Conservation (phyloP, 2,113 vertebrate genomes). For the Rhinolophus ferrumequinum region DNA sequence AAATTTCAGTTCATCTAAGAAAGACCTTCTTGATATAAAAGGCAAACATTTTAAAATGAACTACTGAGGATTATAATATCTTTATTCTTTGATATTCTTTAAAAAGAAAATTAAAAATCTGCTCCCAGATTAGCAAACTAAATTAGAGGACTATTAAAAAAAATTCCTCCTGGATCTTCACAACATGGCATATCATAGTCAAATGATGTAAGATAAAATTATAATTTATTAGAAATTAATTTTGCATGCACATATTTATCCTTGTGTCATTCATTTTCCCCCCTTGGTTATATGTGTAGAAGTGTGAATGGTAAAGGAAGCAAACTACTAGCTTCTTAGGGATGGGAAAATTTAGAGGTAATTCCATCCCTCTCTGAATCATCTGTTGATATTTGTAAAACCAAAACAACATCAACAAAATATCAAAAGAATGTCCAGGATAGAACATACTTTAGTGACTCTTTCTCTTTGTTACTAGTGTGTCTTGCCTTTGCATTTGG, state of each 20-base stretch:
- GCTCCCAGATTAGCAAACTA: neutral
- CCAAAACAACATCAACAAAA: neutral
- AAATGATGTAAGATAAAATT: neutral
- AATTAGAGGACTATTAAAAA: neutral
- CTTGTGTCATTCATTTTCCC: neutral
- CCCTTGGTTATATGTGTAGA: neutral
- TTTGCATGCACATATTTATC: neutral
- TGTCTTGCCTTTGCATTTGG: conserved; percentile 39
- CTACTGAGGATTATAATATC: neutral
- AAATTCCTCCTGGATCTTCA: neutral
- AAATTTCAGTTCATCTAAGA: conserved; percentile 40
- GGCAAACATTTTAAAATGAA: conserved; percentile 27
- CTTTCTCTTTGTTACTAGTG: neutral
- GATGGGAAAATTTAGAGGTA: neutral
- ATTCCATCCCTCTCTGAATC: neutral
- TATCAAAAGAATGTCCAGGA: neutral
- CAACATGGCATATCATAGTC: neutral
- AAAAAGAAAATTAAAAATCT: conserved; percentile 57
- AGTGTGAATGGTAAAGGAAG: neutral
- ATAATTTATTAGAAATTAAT: conserved; percentile 15
- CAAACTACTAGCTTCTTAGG: conserved; percentile 15
- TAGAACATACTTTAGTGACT: neutral
- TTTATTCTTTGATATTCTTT: conserved; percentile 52
- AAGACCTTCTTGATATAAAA: conserved; percentile 51
- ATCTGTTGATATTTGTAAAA: neutral